phyloP scores from a whole-genome alignment of 2,113 vertebrate species.

The Pholis gunnellus region DNA sequence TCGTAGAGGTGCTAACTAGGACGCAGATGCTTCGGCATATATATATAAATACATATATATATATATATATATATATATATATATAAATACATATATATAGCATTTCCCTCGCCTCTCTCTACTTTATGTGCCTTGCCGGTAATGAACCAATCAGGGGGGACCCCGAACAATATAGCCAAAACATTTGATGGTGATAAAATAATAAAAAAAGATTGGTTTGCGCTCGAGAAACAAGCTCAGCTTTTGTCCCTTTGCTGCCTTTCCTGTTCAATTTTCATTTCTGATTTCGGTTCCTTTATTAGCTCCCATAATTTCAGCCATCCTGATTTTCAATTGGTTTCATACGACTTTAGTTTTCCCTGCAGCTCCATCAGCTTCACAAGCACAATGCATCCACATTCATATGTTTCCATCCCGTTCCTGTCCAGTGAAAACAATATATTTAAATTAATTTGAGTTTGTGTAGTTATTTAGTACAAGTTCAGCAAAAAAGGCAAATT shows the following conservation, averaged over 20 bases:
- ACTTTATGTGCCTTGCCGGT: not conserved
- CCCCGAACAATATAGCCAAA: conserved; percentile 21
- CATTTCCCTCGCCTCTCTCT: not conserved
- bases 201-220: not conserved
- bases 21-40: conserved; percentile 14
- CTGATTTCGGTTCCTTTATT: not conserved
- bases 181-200: not conserved
- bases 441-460: too few species aligned
- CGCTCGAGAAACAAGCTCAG: not conserved
- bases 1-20: conserved; percentile 62
- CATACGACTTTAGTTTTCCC: not conserved
- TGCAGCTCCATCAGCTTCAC: not conserved
- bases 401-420: too few species aligned
- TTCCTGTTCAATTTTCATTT: not conserved
- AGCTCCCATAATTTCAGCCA: not conserved
- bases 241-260: too few species aligned
- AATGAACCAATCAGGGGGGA: conserved; percentile 6
- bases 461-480: not conserved
- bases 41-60: too few species aligned
- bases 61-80: too few species aligned
- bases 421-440: not conserved
- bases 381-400: not conserved
- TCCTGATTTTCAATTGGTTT: not conserved
- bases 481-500: not conserved
- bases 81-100: not conserved